Evolutionary conservation across 92 coral and sea anemone species (phyloP).

Genomic region (Epizoanthus ramosus): DNA sequence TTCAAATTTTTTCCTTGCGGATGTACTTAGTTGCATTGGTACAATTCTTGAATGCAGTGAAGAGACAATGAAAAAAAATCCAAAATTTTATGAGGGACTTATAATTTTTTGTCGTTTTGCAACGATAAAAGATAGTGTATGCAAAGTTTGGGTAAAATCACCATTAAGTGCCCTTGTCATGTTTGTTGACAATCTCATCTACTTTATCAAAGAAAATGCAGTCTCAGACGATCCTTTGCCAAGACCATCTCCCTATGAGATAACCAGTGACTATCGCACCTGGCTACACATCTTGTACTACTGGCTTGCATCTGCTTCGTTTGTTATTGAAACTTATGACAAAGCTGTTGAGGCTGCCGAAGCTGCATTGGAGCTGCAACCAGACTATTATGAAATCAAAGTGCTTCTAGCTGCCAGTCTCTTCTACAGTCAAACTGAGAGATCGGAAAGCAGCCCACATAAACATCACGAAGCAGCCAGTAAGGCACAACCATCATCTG

Average conservation of each 20-base stretch:
- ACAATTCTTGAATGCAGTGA: background rate
- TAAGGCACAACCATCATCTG: background rate
- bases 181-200: slow-evolving; percentile 9
- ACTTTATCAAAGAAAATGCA: slow-evolving; percentile 3
- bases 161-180: background rate
- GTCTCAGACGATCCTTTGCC: background rate
- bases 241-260: slow-evolving; percentile 17
- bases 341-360: slow-evolving; percentile 19
- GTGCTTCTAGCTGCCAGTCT: slow-evolving; percentile 11
- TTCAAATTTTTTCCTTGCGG: background rate
- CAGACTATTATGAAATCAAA: slow-evolving; percentile 15
- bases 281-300: slow-evolving; percentile 29
- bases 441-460: background rate
- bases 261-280: slow-evolving; percentile 16
- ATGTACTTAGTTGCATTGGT: background rate
- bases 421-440: background rate
- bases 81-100: slow-evolving; percentile 22
- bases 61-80: slow-evolving; percentile 3
- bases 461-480: background rate
- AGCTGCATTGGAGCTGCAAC: slow-evolving; percentile 1
- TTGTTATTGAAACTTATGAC: background rate
- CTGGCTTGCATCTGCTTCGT: slow-evolving; percentile 15
- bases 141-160: no score
- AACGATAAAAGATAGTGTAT: no score
- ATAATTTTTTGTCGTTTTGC: background rate